phyloP scores from a whole-genome alignment of 2,888 invertebrate species.

The Tetragonula carbonaria region DNA sequence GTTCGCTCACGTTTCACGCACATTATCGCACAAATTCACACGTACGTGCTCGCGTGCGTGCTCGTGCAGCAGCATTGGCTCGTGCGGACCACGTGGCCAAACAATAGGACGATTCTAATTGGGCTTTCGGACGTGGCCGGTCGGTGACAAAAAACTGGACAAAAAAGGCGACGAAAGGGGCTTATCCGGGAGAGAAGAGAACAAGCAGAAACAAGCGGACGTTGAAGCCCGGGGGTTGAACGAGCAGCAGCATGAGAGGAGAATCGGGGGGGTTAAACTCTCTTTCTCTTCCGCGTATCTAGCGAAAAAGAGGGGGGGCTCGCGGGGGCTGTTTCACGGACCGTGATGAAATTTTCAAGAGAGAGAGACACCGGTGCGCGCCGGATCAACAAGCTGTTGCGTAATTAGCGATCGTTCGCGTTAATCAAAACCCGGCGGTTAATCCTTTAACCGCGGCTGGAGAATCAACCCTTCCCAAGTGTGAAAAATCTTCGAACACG shows the following conservation, averaged over 20 bases:
- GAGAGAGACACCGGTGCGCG: constrained; percentile 64
- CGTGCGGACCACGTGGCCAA: constrained; percentile 83
- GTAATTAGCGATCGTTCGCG: constrained; percentile 57
- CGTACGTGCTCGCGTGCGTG: constrained; percentile 41
- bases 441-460: not conserved
- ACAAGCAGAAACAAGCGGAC: constrained; percentile 51
- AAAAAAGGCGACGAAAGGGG: constrained; percentile 78
- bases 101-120: constrained; percentile 84
- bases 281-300: constrained; percentile 27
- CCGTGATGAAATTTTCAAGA: constrained; percentile 72
- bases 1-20: not conserved
- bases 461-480: constrained; percentile 2
- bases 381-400: constrained; percentile 58
- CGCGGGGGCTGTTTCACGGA: constrained; percentile 55
- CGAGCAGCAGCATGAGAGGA: constrained; percentile 52
- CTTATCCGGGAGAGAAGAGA: constrained; percentile 60
- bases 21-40: constrained; percentile 4
- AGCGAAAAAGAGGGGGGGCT: constrained; percentile 36
- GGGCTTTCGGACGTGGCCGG: constrained; percentile 79
- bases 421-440: constrained; percentile 38
- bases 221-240: constrained; percentile 43
- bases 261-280: constrained; percentile 74
- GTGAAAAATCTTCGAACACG: constrained; percentile 9
- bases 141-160: constrained; percentile 74
- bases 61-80: constrained; percentile 70